These are phyloP conservation scores for Mareca penelope DNA, from an alignment of 2,797 vertebrate genomes.

Conservation along the genomic window DNA sequence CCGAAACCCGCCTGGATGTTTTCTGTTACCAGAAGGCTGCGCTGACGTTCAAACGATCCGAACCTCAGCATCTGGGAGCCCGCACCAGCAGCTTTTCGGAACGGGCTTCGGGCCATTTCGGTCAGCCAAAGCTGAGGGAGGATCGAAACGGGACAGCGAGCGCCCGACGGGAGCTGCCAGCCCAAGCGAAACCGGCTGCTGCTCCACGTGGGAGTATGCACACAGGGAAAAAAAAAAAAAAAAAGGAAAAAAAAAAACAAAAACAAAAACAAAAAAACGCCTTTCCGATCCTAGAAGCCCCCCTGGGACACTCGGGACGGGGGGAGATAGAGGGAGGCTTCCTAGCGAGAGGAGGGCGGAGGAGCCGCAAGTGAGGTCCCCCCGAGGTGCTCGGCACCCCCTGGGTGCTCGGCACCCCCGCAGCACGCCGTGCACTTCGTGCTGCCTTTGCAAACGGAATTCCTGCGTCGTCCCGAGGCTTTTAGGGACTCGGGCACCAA, in stretches of 20 bases:
- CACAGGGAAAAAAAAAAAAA: too few relatives aligned
- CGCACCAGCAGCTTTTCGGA: not conserved
- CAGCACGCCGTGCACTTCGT: not conserved
- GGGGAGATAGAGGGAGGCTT: too few relatives aligned
- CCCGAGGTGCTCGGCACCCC: not conserved
- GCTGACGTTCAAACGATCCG: constrained; percentile 69
- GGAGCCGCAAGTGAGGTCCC: not conserved
- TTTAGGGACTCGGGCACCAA: constrained; percentile 16
- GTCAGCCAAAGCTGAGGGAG: constrained; percentile 7
- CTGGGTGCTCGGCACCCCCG: not conserved
- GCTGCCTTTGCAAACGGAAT: constrained; percentile 15
- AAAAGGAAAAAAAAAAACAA: too few relatives aligned
- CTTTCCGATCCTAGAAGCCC: too few relatives aligned
- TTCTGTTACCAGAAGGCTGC: constrained; percentile 70
- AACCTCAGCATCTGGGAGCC: constrained; percentile 55
- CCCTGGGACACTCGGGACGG: too few relatives aligned
- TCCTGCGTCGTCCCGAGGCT: constrained; percentile 13
- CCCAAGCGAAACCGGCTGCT: not conserved
- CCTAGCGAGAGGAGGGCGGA: not conserved
- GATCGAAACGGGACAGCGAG: constrained; percentile 6
- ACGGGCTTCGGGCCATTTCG: constrained; percentile 12
- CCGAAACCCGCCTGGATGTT: constrained; percentile 43
- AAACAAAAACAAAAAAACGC: too few relatives aligned
- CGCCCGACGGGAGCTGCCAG: not conserved
- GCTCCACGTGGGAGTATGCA: too few relatives aligned